These are phyloP conservation scores for Caenorhabditis wallacei DNA, from an alignment of 2,888 invertebrate species.

Conservation along the genomic window DNA sequence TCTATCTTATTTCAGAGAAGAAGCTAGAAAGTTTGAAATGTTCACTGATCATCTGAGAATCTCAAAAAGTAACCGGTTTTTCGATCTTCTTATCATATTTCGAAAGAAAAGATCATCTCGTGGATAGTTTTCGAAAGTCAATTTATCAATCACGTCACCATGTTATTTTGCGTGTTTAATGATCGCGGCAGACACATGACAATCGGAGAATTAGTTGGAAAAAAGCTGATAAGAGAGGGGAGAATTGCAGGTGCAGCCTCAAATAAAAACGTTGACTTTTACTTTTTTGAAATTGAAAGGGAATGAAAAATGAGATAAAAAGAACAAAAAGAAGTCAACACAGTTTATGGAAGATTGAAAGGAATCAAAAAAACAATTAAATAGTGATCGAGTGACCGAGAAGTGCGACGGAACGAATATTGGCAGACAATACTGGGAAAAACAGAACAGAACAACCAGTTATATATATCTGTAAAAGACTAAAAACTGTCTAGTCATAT, in stretches of 20 bases:
- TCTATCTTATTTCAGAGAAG: not conserved
- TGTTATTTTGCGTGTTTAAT: constrained; percentile 46
- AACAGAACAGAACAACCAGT: constrained; percentile 9
- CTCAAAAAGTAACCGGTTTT: constrained; percentile 8
- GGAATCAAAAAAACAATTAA: constrained; percentile 1
- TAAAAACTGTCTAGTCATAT: not conserved
- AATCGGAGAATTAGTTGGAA: constrained; percentile 6
- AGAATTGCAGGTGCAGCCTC: constrained; percentile 16
- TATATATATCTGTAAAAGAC: not conserved
- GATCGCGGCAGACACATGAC: constrained; percentile 38
- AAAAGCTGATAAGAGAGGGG: constrained; percentile 5
- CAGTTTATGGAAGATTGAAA: not conserved
- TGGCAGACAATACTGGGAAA: constrained; percentile 13
- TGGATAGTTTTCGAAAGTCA: constrained; percentile 35
- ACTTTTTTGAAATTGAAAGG: constrained; percentile 24
- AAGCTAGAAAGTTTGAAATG: not conserved
- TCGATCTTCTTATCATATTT: not conserved
- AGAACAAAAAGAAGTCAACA: not conserved
- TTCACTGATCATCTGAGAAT: not conserved
- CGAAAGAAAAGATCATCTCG: constrained; percentile 11
- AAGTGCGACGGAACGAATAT: constrained; percentile 23
- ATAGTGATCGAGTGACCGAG: constrained; percentile 17
- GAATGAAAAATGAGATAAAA: constrained; percentile 7
- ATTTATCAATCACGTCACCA: constrained; percentile 28
- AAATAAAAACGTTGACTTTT: constrained; percentile 30